Evolutionary conservation across 2,797 vertebrate genomes (phyloP), one percentile per base, ranked within the genome.

Genomic region (Sylvia borin): DNA sequence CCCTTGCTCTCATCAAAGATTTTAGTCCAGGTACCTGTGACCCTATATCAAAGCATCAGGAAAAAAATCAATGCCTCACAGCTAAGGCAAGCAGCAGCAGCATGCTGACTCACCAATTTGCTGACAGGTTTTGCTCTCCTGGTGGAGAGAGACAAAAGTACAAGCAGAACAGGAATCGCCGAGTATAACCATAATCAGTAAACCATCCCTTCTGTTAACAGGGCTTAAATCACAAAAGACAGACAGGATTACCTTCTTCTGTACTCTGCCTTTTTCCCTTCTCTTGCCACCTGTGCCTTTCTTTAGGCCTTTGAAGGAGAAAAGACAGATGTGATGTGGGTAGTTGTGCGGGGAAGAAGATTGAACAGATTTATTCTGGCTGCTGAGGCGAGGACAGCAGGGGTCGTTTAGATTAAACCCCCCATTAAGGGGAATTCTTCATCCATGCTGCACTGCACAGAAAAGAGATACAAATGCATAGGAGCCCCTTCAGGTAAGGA

Each of bases 51-150:
- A 85, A 95, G 89, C 2, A 2, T 19, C 66, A 48, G 31, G 50
- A 4, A 11, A 55, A 61, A 90, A 96, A 96, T 97, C 95, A 57
- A 94, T 97, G 93, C 76, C 94, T 91, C 53, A 2, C 54, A 93
- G 96, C 91, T 74, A 78, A 92, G 92, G 75, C 81, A 91, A 96
- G 88, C 92, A 95, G 88, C 67, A 83, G 74, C 71, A 94, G 73
- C 40, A 3, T 95, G 96, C 96, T 97, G 95, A 96, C 82, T 96
- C 92, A 67, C 54, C 65, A 48, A 7, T 79, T 95, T 64, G 16
- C 83, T 91, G 91, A 68, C 86, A 92, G 86, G 21, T 75, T 95
- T 62, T 62, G 36, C 81, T 87, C 87, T 94, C 85, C 85, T 90
- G 22, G 18, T 50, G 78, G 73, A 96, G 83, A 74, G 6, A 32